These are phyloP conservation scores for Heliconius ethilla DNA, from an alignment of 2,888 invertebrate genomes.

Conservation along the genomic window DNA sequence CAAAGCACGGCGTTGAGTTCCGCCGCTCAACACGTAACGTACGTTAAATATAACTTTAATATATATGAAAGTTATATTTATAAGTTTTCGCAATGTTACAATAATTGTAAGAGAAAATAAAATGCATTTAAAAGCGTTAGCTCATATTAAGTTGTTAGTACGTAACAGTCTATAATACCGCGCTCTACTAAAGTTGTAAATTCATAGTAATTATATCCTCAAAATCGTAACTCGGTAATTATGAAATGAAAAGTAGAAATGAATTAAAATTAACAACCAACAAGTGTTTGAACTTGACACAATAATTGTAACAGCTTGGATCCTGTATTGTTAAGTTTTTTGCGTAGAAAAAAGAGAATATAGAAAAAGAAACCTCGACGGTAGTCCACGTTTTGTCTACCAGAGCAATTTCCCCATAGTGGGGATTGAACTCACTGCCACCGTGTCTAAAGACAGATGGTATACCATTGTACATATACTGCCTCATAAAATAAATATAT, in stretches of 20 bases:
- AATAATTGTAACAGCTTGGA: neutral
- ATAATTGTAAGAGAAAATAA: neutral
- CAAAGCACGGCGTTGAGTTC: too few species aligned
- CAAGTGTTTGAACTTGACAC: constrained; percentile 21
- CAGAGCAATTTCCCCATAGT: neutral
- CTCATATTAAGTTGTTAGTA: neutral
- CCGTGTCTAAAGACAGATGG: too few species aligned
- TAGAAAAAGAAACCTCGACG: neutral
- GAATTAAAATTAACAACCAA: constrained; percentile 15
- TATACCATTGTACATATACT: neutral
- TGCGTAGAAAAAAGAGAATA: neutral
- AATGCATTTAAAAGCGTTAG: neutral
- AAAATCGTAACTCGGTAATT: constrained; percentile 4
- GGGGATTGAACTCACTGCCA: too few species aligned
- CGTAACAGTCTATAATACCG: constrained; percentile 3
- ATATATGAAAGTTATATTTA: neutral
- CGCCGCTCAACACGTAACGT: too few species aligned
- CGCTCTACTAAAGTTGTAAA: constrained; percentile 8
- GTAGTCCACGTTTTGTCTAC: neutral
- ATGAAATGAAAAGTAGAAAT: neutral
- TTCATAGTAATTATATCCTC: constrained; percentile 17
- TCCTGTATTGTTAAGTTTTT: neutral
- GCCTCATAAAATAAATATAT: neutral
- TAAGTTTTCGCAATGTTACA: neutral
- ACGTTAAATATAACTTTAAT: neutral